These are phyloP conservation scores for Drosophila pandora DNA, from an alignment of 1,140 invertebrate species.

Conservation along the genomic window DNA sequence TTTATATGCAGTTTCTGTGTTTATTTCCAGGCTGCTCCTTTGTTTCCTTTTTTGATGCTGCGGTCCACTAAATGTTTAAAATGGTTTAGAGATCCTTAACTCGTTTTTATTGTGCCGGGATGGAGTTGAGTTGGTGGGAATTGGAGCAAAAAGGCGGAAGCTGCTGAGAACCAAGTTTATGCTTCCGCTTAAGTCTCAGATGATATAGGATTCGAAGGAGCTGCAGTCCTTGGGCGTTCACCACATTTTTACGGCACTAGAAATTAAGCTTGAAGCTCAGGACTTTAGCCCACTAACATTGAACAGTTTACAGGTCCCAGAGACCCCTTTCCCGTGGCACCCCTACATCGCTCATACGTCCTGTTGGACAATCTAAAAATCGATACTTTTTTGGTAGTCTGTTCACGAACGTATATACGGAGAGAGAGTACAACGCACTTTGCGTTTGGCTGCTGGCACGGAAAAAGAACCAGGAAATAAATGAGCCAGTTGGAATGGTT, in stretches of 20 bases:
- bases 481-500: slow-evolving; percentile 36
- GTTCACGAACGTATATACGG: slow-evolving; percentile 12
- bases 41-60: slow-evolving; percentile 19
- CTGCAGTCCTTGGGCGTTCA: slow-evolving; percentile 15
- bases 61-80: slow-evolving; percentile 60
- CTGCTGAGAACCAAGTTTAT: slow-evolving; percentile 6
- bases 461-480: slow-evolving; percentile 40
- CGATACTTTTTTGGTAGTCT: slow-evolving; percentile 43
- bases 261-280: background rate
- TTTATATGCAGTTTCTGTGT: slow-evolving; percentile 44
- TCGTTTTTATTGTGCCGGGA: slow-evolving; percentile 49
- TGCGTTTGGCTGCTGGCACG: slow-evolving; percentile 65
- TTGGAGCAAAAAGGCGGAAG: background rate
- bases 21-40: slow-evolving; percentile 1
- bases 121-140: slow-evolving; percentile 30
- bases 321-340: background rate
- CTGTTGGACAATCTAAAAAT: slow-evolving; percentile 36
- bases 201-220: slow-evolving; percentile 14
- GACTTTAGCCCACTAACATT: background rate
- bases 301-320: no score
- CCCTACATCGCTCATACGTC: slow-evolving; percentile 44
- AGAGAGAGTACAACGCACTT: slow-evolving; percentile 73
- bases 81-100: slow-evolving; percentile 59
- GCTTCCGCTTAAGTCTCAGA: slow-evolving; percentile 33
- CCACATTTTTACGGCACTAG: slow-evolving; percentile 13